Evolutionary conservation across 2,113 vertebrate genomes (phyloP).

Genomic region (Clarias magur): DNA sequence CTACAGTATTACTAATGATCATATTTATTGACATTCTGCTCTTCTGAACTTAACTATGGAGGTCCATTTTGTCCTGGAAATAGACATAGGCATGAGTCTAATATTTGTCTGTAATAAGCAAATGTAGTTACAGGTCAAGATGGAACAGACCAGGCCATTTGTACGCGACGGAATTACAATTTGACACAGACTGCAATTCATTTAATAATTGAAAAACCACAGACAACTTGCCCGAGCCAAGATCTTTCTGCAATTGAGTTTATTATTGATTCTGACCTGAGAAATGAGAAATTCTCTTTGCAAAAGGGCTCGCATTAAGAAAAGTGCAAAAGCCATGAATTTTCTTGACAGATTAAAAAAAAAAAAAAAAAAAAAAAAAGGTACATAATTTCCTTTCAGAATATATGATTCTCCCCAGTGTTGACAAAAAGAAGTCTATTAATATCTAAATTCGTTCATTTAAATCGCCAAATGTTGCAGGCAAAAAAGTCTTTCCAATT

Average conservation of each 20-base stretch:
- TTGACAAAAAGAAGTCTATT: slow-evolving; percentile 12
- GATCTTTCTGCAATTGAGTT: neutral
- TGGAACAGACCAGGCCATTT: slow-evolving; percentile 16
- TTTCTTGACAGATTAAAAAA: neutral
- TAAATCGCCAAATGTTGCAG: neutral
- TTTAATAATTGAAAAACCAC: slow-evolving; percentile 9
- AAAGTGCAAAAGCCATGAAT: slow-evolving; percentile 8
- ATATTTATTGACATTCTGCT: neutral
- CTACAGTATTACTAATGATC: neutral
- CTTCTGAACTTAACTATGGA: neutral
- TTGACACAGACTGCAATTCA: slow-evolving; percentile 14
- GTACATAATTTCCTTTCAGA: neutral
- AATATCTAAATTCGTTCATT: neutral
- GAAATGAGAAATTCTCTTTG: neutral
- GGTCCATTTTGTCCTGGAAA: neutral
- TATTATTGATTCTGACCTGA: slow-evolving; percentile 9
- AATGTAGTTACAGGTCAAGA: slow-evolving; percentile 18
- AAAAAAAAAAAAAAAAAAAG: neutral
- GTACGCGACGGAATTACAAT: slow-evolving; percentile 7
- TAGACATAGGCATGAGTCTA: neutral
- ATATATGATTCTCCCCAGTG: neutral
- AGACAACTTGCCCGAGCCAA: neutral
- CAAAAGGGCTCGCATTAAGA: slow-evolving; percentile 4
- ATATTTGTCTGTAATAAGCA: neutral
- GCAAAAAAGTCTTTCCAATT: too few relatives aligned